phyloP scores from a whole-genome alignment of 2,797 vertebrate species.

The Sciurus carolinensis region DNA sequence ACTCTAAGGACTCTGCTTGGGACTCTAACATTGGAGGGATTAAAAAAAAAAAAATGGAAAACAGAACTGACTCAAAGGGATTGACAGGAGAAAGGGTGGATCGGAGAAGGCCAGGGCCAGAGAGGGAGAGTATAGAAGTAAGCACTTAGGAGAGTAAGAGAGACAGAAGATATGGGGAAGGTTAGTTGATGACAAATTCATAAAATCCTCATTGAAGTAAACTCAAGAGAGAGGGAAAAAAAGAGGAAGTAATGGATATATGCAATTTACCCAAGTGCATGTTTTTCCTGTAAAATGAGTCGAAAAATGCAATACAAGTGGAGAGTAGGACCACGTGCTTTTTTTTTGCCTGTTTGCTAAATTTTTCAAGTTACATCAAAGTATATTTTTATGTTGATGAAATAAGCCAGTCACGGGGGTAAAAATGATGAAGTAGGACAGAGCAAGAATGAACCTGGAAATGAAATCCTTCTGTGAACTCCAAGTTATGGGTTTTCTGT shows the following conservation, averaged over 20 bases:
- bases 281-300: not conserved
- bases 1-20: not conserved
- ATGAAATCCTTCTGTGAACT: not conserved
- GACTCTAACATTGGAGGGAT: not conserved
- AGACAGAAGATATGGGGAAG: not conserved
- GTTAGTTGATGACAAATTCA: not conserved
- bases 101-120: no score
- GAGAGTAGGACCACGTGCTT: not conserved
- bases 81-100: not conserved
- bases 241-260: not conserved
- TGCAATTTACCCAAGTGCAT: not conserved
- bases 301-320: not conserved
- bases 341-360: not conserved
- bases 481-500: not conserved
- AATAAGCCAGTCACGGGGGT: not conserved
- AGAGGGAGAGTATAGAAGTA: no score
- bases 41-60: no score
- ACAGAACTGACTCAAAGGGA: not conserved
- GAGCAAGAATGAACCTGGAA: not conserved
- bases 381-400: not conserved
- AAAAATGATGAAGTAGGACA: not conserved
- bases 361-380: not conserved
- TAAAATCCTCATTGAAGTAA: not conserved
- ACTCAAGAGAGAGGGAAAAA: not conserved
- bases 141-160: no score